Evolutionary conservation across 1,140 invertebrate species (phyloP), one percentile per base, ranked within the genome.

Genomic region (Lepidurus packardi): DNA sequence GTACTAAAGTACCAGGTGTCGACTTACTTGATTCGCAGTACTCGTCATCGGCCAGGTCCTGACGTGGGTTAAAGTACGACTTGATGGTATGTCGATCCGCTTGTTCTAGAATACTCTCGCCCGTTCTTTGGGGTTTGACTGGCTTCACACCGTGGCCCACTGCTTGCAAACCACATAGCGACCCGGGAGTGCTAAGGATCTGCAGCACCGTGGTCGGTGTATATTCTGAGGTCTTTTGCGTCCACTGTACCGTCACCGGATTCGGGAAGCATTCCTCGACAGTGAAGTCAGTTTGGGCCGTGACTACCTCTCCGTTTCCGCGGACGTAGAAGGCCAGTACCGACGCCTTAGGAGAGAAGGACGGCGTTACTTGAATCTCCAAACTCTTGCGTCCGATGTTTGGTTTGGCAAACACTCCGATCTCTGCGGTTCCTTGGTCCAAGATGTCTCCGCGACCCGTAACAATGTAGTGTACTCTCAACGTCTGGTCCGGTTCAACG

Each of bases 251-350:
- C 7, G 11, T 75, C 41, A 75, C 74, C 2, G 41, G 41, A 7
- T 75, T 75, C 7, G 74, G 74, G 11, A 75, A 75, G 11, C 74
- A 75, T n/a, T 42, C 41, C 21, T 9, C 1, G 21, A 75, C 21
- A 25, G n/a, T 44, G n/a, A 75, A 75, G 21, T 34, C 41, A n/a
- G 74, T 75, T 25, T 75, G 21, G 9, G 74, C 74, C 11, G 74
- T 75, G n/a, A 75, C 41, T 11, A 75, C 74, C 43, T 75, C 74
- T 5, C 74, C 74, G 43, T 75, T 34, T 42, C n/a, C 74, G 43
- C 6, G 41, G 21, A 75, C 74, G 11, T 42, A 42, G 4, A 43
- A 75, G n/a, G 25, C 74, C 16, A 75, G n/a, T 13, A 75, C 3
- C 10, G 21, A 16, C n/a, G 16, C 41, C 74, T 75, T 75, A 13